Evolutionary conservation across 2,888 invertebrate genomes (phyloP).

Genomic region (Aspidiotus rigidus): DNA sequence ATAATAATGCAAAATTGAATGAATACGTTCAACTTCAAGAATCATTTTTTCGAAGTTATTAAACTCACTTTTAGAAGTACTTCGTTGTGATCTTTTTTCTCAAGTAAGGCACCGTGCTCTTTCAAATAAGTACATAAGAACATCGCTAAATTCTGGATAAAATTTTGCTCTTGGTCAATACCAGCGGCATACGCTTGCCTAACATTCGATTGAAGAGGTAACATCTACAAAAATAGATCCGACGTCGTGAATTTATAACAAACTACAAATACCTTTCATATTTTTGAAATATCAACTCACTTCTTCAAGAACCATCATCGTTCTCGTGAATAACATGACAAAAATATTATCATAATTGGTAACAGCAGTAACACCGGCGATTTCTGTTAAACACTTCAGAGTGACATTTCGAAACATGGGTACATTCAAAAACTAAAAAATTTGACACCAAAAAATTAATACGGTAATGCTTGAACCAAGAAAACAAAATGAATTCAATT

Average conservation of each 20-base stretch:
- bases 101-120: conserved; percentile 84
- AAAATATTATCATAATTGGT: conserved; percentile 90
- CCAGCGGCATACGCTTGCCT: conserved; percentile 88
- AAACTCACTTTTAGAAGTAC: conserved; percentile 56
- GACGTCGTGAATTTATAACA: neutral
- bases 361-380: conserved; percentile 74
- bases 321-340: conserved; percentile 76
- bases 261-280: no score
- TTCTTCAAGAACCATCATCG: conserved; percentile 81
- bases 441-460: conserved; percentile 34
- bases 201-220: conserved; percentile 84
- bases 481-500: no score
- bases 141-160: conserved; percentile 95
- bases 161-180: conserved; percentile 93
- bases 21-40: neutral
- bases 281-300: conserved; percentile 40
- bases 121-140: conserved; percentile 94
- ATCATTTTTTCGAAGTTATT: no score
- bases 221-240: conserved; percentile 52
- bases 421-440: conserved; percentile 76
- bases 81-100: conserved; percentile 67
- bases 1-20: conserved; percentile 8
- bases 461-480: neutral
- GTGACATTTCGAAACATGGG: conserved; percentile 97
- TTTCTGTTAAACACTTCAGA: conserved; percentile 95